These are phyloP conservation scores for Megathymus violae DNA, from an alignment of 1,140 invertebrate species.

Conservation along the genomic window DNA sequence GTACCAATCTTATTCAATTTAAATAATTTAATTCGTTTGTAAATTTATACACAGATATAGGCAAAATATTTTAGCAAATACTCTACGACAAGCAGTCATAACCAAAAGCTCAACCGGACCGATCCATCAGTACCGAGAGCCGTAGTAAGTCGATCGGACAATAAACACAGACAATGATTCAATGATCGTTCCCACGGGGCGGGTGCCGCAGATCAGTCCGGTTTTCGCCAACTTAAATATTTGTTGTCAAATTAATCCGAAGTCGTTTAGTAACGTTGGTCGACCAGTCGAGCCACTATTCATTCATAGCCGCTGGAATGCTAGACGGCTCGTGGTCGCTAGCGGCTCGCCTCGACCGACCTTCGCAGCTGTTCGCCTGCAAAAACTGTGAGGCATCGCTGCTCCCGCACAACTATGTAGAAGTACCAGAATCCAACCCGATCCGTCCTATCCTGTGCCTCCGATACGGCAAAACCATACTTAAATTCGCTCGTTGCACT, in stretches of 20 bases:
- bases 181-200: constrained; percentile 77
- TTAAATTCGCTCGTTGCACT: constrained; percentile 48
- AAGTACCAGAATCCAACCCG: constrained; percentile 57
- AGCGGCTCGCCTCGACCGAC: constrained; percentile 73
- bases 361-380: constrained; percentile 60
- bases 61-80: too few relatives aligned
- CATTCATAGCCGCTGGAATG: constrained; percentile 80
- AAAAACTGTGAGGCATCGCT: constrained; percentile 72
- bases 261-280: constrained; percentile 70
- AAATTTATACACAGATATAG: too few relatives aligned
- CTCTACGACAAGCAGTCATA: too few relatives aligned
- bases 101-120: too few relatives aligned
- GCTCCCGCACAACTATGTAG: constrained; percentile 60
- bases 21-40: too few relatives aligned
- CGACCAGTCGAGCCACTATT: constrained; percentile 77
- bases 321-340: constrained; percentile 73
- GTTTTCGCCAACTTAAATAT: constrained; percentile 79
- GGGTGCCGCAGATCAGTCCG: constrained; percentile 68
- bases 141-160: constrained; percentile 60
- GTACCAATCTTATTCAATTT: too few relatives aligned
- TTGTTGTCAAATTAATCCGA: constrained; percentile 82
- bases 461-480: constrained; percentile 54
- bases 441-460: constrained; percentile 43
- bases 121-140: too few relatives aligned
- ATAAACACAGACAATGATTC: constrained; percentile 68